These are phyloP conservation scores for Drosophila flavopinicola DNA, from an alignment of 2,888 invertebrate species.

Conservation along the genomic window DNA sequence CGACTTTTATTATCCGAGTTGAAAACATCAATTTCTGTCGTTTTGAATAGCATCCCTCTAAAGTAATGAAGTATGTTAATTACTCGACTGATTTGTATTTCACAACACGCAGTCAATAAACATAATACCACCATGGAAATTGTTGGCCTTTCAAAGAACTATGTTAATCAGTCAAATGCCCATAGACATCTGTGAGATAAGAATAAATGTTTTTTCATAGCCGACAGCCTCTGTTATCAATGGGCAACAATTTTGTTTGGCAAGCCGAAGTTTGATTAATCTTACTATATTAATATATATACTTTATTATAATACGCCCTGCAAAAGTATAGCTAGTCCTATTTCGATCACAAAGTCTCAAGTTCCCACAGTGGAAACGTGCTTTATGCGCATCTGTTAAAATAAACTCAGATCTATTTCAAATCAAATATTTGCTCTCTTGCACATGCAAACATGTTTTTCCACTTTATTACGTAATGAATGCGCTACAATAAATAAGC, in stretches of 20 bases:
- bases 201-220: not conserved
- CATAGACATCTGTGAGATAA: slow-evolving; percentile 6
- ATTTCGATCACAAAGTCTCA: too few species aligned
- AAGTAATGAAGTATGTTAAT: too few species aligned
- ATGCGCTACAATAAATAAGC: not conserved
- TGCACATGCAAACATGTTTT: not conserved
- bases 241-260: too few species aligned
- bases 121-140: not conserved
- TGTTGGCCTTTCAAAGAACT: not conserved
- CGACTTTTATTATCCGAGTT: too few species aligned
- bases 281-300: too few species aligned
- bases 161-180: not conserved
- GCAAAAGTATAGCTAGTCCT: too few species aligned
- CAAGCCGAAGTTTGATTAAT: not conserved
- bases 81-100: not conserved
- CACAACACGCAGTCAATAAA: not conserved
- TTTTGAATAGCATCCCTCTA: too few species aligned
- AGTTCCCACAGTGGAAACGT: not conserved
- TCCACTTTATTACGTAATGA: not conserved
- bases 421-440: too few species aligned
- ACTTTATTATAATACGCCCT: not conserved
- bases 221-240: too few species aligned
- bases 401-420: too few species aligned
- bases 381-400: slow-evolving; percentile 3
- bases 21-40: too few species aligned